Base-by-base conservation (phyloP, 2,113 vertebrate species). In the Tupaia tana region DNA sequence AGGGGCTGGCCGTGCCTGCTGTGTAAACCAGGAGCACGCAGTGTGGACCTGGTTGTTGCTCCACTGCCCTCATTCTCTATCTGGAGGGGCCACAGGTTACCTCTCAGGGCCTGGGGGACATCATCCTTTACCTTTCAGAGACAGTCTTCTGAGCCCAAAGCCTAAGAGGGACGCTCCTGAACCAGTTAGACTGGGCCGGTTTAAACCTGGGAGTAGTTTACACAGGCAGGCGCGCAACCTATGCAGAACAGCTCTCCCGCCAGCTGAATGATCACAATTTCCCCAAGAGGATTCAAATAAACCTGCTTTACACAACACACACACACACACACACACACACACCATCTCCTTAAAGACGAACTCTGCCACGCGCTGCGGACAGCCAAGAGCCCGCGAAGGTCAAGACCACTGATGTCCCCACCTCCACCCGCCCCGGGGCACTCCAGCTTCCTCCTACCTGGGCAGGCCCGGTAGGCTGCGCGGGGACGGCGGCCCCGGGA, bases 381-480 rank as follows among this genome's bases (percentile, higher is more conserved):
- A 43, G 22, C 56, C 1, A 22, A 19, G 18, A n/a, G n/a, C 79
- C n/a, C 1, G 5, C 7, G 12, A 84, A 84, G 24, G 70, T 58
- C 81, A 59, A 64, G 25, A 83, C 67, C 22, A 6, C 71, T 1
- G 29, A 2, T 19, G 19, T 0, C 6, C 16, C 18, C 6, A 0
- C 12, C 1, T 13, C 24, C 0, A 7, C 10, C 43, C 54, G 2
- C 19, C 31, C 54, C 54, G 3, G n/a, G 31, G 34, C 18, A 9
- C 54, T 13, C 20, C 85, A 2, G 24, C 20, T 18, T 11, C 24
- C 34, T 73, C 96, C 84, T 96, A 97, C 96, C 96, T 95, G 84
- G 78, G 34, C 22, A 4, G 31, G 56, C 64, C 61, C 56, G 9
- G 59, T 27, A 2, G 15, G 12, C 6, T 3, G 43, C 3, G 1